Conservation (phyloP, 2,888 invertebrate species). For the Himalopsyche anomala region DNA sequence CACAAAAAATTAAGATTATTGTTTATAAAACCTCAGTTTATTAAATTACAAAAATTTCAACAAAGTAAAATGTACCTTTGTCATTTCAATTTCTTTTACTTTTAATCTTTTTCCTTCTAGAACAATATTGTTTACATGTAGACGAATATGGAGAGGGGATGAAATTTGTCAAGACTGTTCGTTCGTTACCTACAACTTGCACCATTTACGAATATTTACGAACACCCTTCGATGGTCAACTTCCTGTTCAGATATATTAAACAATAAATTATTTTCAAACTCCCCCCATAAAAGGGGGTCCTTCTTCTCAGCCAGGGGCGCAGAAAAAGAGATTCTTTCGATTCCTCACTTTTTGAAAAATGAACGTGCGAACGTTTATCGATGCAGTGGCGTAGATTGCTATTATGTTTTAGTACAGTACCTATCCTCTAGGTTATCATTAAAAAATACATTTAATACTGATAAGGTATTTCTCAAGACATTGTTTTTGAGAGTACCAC, state of each 20-base stretch:
- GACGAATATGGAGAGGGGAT: background rate
- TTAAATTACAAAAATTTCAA: too few relatives aligned
- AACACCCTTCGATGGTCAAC: conserved; percentile 52
- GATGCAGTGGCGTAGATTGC: background rate
- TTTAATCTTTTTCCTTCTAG: too few relatives aligned
- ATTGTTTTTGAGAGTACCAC: too few relatives aligned
- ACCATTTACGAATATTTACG: conserved; percentile 63
- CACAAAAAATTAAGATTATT: too few relatives aligned
- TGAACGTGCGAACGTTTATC: conserved; percentile 35
- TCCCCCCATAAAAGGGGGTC: background rate
- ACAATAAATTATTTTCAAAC: conserved; percentile 60
- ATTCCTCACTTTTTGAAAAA: conserved; percentile 45
- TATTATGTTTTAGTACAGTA: too few relatives aligned
- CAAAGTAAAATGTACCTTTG: too few relatives aligned
- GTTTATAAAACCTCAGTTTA: too few relatives aligned
- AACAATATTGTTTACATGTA: background rate
- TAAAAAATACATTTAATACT: too few relatives aligned
- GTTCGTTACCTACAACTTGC: conserved; percentile 28
- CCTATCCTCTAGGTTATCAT: too few relatives aligned
- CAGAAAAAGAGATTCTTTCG: conserved; percentile 15
- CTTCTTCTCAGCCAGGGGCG: conserved; percentile 4
- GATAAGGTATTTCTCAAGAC: too few relatives aligned
- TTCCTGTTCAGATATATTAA: conserved; percentile 62
- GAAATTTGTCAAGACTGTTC: conserved; percentile 24
- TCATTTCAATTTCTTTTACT: too few relatives aligned